Base-by-base conservation (phyloP, 2,888 invertebrate species). In the Eristalis pertinax region DNA sequence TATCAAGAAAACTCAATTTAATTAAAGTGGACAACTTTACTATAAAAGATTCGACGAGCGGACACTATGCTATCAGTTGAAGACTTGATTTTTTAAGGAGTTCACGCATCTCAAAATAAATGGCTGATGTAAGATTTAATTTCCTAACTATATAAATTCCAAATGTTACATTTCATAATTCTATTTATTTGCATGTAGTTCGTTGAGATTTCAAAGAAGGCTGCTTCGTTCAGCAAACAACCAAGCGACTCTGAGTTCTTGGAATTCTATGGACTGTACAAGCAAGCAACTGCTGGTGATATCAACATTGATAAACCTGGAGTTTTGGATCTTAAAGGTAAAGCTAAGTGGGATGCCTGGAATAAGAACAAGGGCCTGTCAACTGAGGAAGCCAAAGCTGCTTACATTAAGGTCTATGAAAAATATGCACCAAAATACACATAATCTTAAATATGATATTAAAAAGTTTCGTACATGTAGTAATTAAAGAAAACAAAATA, bases 331-430 rank as follows among this genome's bases (percentile, higher is more conserved):
- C 92, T 97, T 89, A 97, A 96, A 93, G 98, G 96, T 89, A 98
- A 97, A 92, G 98, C 98, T 32, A 99, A 99, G 94, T 99, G 97
- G 97, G 97, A 97, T 92, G 96, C 97, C 0, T 99, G 99, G 99
- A 95, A 94, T 89, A 93, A 93, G 73, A 96, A 96, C 92, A 98
- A 98, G 93, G 98, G 98, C 32, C 94, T 95, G 90, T 93, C 95
- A 62, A 93, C 96, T 91, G 97, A 96, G 24, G 96, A 95, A 32
- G 98, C 98, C 76, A 97, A 97, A 94, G 94, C 96, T 91, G 95
- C 96, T 64, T 98, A 98, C 94, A 94, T 98, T 86, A 95, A 94
- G 22, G 94, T 95, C 91, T 97, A 95, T 13, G 92, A 94, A 68
- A 92, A 94, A 90, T 92, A 94, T 41, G 93, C 94, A 5, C 92